phyloP scores from a whole-genome alignment of 2,888 invertebrate species.

The Lordiphosa fenestrarum region DNA sequence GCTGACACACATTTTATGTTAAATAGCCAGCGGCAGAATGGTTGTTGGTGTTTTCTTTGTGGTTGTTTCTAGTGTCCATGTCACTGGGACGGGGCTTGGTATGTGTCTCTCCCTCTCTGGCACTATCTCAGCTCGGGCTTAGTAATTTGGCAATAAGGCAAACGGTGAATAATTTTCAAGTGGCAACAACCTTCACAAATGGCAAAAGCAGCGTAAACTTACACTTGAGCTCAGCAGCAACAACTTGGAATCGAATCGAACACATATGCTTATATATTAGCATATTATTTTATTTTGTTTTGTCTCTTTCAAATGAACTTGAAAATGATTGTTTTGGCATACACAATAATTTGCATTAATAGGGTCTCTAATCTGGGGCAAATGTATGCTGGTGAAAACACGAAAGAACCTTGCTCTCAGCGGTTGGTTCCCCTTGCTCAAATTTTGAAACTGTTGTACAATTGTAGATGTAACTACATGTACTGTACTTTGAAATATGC shows the following conservation, averaged over 20 bases:
- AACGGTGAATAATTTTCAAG: conserved; percentile 26
- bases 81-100: conserved; percentile 1
- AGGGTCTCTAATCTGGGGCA: neutral
- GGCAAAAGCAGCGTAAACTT: conserved; percentile 25
- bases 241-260: neutral
- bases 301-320: conserved; percentile 18
- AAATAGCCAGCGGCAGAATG: conserved; percentile 51
- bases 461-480: too few relatives aligned
- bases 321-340: conserved; percentile 2
- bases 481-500: too few relatives aligned
- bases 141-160: conserved; percentile 8
- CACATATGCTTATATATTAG: conserved; percentile 19
- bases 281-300: conserved; percentile 12
- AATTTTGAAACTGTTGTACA: too few relatives aligned
- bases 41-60: conserved; percentile 33
- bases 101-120: conserved; percentile 3
- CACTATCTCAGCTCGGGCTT: neutral
- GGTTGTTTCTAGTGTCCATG: neutral
- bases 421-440: too few relatives aligned
- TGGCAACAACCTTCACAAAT: conserved; percentile 20
- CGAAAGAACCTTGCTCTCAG: too few relatives aligned
- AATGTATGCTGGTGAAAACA: neutral
- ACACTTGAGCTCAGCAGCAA: conserved; percentile 22
- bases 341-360: conserved; percentile 1
- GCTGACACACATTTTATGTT: conserved; percentile 79